Evolutionary conservation across 2,113 vertebrate genomes (phyloP).

Genomic region (Zosterops lateralis): DNA sequence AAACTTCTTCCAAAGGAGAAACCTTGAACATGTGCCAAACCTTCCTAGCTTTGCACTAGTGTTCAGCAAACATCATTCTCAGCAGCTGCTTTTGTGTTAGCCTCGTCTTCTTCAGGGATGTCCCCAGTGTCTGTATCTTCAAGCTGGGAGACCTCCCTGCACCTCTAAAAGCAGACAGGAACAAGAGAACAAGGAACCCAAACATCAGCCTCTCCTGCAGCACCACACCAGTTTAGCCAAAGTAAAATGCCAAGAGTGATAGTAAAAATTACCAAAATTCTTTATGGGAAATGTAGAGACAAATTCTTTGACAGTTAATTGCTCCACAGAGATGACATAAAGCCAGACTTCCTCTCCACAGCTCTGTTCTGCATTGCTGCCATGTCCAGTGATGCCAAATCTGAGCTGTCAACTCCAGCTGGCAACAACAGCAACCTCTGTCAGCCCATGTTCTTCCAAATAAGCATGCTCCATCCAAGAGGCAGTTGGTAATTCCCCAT

Average conservation of each 20-base stretch:
- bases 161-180: not conserved
- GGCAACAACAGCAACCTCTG: not conserved
- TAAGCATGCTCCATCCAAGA: not conserved
- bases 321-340: not conserved
- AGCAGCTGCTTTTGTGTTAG: not conserved
- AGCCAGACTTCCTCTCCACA: not conserved
- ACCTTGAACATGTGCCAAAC: not conserved
- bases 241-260: not conserved
- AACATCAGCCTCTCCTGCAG: not conserved
- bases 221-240: not conserved
- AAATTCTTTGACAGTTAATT: not conserved
- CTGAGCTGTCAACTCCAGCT: not conserved
- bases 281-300: not conserved
- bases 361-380: not conserved
- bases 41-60: not conserved
- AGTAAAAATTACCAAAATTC: not conserved
- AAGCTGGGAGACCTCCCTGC: fast-evolving
- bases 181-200: not conserved
- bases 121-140: not conserved
- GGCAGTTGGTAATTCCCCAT: not conserved
- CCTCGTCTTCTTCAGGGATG: not conserved
- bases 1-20: not conserved
- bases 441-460: not conserved
- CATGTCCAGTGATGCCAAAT: not conserved
- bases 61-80: not conserved